Percentiles rank a stretch among this genome's conserved stretches.
These are phyloP conservation scores for roundworm (Caenorhabditis elegans) DNA, from an alignment of 1,140 invertebrate genomes.

Conservation along the genomic window WBcel235 BX284606.5:5610501-5611000, in stretches of 20 bases:
- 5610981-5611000: background rate
- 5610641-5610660: conserved; percentile 52
- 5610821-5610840: conserved; percentile 62
- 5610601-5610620: conserved; percentile 63
- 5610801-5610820: conserved; percentile 64
- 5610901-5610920: background rate
- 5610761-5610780: conserved; percentile 73
- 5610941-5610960: background rate
- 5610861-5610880: too few species aligned
- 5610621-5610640: conserved; percentile 44
- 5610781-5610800: conserved; percentile 60
- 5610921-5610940: background rate
- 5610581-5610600: conserved; percentile 72
- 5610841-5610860: conserved; percentile 51
- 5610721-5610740: conserved; percentile 72
- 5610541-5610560: conserved; percentile 71
- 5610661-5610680: conserved; percentile 71
- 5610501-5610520: conserved; percentile 73
- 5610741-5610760: conserved; percentile 74
- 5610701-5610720: conserved; percentile 73
- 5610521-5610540: conserved; percentile 70
- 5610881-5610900: too few species aligned
- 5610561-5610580: conserved; percentile 74
- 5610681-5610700: conserved; percentile 73
- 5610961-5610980: too few species aligned